These are phyloP conservation scores for Euproctis similis DNA, from an alignment of 2,888 invertebrate genomes.

Conservation along the genomic window DNA sequence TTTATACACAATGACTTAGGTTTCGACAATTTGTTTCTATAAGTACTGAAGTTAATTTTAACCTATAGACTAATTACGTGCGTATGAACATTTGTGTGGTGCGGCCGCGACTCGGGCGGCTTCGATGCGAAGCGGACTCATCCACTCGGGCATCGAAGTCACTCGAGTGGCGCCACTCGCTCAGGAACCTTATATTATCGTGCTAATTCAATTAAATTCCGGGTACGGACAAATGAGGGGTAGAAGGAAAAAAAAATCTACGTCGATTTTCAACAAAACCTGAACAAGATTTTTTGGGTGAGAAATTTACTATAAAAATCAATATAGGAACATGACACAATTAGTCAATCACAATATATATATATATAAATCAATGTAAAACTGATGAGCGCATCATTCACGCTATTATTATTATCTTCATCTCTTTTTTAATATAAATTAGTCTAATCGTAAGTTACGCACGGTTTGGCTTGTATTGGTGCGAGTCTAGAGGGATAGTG, in stretches of 20 bases:
- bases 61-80: constrained; percentile 68
- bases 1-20: constrained; percentile 77
- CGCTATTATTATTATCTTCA: constrained; percentile 32
- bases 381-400: constrained; percentile 61
- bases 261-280: constrained; percentile 73
- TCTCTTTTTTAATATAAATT: constrained; percentile 37
- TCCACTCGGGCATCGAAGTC: constrained; percentile 15
- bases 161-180: constrained; percentile 31
- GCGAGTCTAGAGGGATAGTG: constrained; percentile 65
- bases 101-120: constrained; percentile 31
- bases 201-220: constrained; percentile 46
- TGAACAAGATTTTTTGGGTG: constrained; percentile 59
- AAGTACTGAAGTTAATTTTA: constrained; percentile 65
- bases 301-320: constrained; percentile 59
- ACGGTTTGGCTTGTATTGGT: constrained; percentile 69
- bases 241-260: constrained; percentile 47
- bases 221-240: constrained; percentile 38
- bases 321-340: constrained; percentile 74
- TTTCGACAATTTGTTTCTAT: constrained; percentile 75
- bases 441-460: constrained; percentile 57
- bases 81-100: constrained; percentile 48
- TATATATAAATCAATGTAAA: constrained; percentile 58
- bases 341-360: constrained; percentile 71
- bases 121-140: constrained; percentile 18
- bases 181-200: constrained; percentile 49